Evolutionary conservation across 2,797 vertebrate species (phyloP).

Genomic region (Chaenodraco wilsoni): DNA sequence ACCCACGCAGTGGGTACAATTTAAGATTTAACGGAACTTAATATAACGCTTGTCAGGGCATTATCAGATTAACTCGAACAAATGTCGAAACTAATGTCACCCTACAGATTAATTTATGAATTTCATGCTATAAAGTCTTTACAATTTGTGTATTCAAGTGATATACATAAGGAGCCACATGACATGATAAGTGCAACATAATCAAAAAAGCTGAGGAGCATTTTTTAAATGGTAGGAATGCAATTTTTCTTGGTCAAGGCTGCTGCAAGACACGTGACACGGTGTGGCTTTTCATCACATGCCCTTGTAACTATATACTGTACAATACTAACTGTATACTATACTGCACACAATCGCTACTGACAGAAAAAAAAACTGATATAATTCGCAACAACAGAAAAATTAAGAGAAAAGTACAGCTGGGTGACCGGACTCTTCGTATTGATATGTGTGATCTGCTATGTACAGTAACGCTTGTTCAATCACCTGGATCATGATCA

Average conservation of each 20-base stretch:
- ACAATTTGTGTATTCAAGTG: constrained; percentile 48
- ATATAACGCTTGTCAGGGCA: constrained; percentile 35
- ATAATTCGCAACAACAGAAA: not conserved
- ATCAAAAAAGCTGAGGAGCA: constrained; percentile 48
- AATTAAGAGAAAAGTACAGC: constrained; percentile 1
- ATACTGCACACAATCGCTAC: constrained; percentile 15
- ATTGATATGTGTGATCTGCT: not conserved
- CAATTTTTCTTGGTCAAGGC: constrained; percentile 56
- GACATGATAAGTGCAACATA: constrained; percentile 49
- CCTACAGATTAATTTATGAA: constrained; percentile 46
- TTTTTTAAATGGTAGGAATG: constrained; percentile 56
- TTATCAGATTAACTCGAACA: constrained; percentile 51
- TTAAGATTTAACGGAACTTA: constrained; percentile 49
- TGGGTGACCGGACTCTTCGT: constrained; percentile 18
- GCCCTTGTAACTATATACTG: constrained; percentile 19
- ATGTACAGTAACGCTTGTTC: constrained; percentile 13
- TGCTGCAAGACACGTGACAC: constrained; percentile 50
- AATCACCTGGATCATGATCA: not conserved
- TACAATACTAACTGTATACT: too few relatives aligned
- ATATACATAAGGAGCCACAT: constrained; percentile 52
- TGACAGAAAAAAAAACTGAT: constrained; percentile 21
- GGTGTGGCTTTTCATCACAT: constrained; percentile 53
- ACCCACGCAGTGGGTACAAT: constrained; percentile 14
- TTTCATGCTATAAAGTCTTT: constrained; percentile 41
- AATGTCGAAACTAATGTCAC: constrained; percentile 51